These are phyloP conservation scores for Hydroisotoma schaefferi DNA, from an alignment of 2,888 invertebrate species.

Conservation along the genomic window DNA sequence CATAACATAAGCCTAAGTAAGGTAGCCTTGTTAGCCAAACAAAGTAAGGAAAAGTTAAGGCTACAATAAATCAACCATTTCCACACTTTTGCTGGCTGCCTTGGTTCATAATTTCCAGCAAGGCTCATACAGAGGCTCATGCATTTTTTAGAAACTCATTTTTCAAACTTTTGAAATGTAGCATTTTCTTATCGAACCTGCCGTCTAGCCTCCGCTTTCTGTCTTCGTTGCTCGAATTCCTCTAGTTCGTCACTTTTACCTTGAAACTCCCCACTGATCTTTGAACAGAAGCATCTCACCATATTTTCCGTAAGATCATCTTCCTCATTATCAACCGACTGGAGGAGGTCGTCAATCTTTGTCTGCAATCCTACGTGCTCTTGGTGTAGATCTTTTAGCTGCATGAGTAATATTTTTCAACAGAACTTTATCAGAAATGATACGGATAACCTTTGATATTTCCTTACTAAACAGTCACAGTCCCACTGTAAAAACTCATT, in stretches of 20 bases:
- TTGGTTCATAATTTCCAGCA: too few species aligned
- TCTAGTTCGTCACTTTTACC: not conserved
- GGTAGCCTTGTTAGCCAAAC: too few species aligned
- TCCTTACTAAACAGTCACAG: too few species aligned
- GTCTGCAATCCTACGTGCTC: not conserved
- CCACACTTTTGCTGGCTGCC: too few species aligned
- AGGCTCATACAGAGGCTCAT: too few species aligned
- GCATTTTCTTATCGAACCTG: constrained; percentile 4
- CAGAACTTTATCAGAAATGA: too few species aligned
- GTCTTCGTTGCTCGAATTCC: constrained; percentile 12
- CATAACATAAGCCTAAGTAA: too few species aligned
- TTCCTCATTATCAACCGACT: not conserved
- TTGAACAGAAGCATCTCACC: not conserved
- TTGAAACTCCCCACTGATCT: not conserved
- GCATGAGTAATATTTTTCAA: too few species aligned
- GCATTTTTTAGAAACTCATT: not conserved
- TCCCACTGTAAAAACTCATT: too few species aligned
- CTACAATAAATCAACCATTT: too few species aligned
- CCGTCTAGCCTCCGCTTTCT: constrained; percentile 10
- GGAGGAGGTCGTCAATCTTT: not conserved
- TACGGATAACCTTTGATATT: too few species aligned
- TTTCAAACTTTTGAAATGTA: constrained; percentile 4
- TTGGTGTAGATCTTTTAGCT: constrained; percentile 1
- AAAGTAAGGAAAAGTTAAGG: too few species aligned
- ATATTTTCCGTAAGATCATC: not conserved